These are phyloP conservation scores for Anser cygnoides DNA, from an alignment of 2,113 vertebrate genomes.

Conservation along the genomic window DNA sequence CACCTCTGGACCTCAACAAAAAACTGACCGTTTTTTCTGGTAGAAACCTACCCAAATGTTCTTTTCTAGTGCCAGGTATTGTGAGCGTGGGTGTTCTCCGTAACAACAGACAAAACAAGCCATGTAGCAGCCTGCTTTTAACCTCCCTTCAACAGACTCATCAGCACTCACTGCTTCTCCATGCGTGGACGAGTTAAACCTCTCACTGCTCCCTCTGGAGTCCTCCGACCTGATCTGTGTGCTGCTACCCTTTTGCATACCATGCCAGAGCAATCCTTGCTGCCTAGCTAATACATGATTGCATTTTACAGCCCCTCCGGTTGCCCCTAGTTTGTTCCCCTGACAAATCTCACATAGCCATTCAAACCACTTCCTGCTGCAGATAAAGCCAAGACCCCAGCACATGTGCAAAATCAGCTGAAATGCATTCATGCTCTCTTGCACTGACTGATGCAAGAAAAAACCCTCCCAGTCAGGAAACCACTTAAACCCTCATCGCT, in stretches of 20 bases:
- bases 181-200: neutral
- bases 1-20: neutral
- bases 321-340: neutral
- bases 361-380: neutral
- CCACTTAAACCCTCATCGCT: neutral
- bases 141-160: neutral
- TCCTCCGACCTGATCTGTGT: neutral
- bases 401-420: neutral
- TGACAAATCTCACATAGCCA: neutral
- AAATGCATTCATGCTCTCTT: neutral
- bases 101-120: neutral
- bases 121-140: neutral
- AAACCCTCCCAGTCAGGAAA: slow-evolving; percentile 33
- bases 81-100: accelerated
- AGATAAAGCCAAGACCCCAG: neutral
- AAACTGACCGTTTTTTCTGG: neutral
- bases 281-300: neutral
- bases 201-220: neutral
- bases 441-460: neutral
- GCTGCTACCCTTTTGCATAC: neutral
- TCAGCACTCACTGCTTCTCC: neutral
- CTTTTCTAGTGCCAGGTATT: neutral
- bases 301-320: neutral
- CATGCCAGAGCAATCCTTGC: neutral
- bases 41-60: neutral